Percentiles rank a stretch among this genome's conserved stretches.
These are phyloP conservation scores for Brachionus calyciflorus DNA, from an alignment of 1,140 invertebrate genomes.

Conservation along the genomic window DNA sequence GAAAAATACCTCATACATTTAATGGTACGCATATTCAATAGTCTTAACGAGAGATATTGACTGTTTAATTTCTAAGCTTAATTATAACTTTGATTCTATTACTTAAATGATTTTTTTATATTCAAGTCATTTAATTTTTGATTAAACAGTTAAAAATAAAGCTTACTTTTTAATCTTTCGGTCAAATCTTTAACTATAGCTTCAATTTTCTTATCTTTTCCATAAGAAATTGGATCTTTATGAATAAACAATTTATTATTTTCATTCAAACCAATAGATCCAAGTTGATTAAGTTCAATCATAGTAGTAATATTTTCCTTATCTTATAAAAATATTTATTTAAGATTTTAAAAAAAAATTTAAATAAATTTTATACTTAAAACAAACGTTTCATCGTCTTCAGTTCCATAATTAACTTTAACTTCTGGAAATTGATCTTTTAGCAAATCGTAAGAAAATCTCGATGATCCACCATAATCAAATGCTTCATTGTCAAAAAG, in stretches of 20 bases:
- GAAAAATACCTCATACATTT: too few relatives aligned
- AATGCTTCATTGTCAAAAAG: constrained; percentile 44
- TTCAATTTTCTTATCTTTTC: not conserved
- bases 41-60: too few relatives aligned
- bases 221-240: constrained; percentile 31
- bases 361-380: not conserved
- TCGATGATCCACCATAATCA: constrained; percentile 40
- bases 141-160: too few relatives aligned
- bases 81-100: too few relatives aligned
- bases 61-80: too few relatives aligned
- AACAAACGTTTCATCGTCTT: constrained; percentile 7
- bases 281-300: constrained; percentile 35
- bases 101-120: too few relatives aligned
- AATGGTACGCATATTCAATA: too few relatives aligned
- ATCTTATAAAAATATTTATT: not conserved
- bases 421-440: not conserved
- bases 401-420: not conserved
- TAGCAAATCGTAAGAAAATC: constrained; percentile 8
- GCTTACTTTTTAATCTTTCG: constrained; percentile 20
- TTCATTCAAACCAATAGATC: constrained; percentile 2
- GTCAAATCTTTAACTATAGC: not conserved
- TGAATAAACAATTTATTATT: constrained; percentile 12
- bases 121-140: too few relatives aligned
- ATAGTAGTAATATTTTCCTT: constrained; percentile 26
- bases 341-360: not conserved